phyloP scores from a whole-genome alignment of 2,113 vertebrate genomes.

The Sylvietta virens region DNA sequence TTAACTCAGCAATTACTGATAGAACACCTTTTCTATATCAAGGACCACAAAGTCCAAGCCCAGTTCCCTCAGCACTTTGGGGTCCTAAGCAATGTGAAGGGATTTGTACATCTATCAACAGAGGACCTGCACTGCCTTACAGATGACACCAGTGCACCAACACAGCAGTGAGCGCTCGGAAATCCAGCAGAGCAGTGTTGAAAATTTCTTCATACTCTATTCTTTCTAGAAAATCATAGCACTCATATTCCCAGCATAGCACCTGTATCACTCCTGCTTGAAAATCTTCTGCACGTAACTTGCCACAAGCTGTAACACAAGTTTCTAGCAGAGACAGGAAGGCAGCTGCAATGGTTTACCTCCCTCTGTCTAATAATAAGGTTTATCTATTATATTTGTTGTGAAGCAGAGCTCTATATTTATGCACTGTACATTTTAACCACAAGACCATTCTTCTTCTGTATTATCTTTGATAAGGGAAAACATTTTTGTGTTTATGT shows the following conservation, averaged over 20 bases:
- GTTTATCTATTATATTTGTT: background rate
- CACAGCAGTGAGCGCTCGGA: background rate
- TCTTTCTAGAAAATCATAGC: background rate
- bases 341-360: background rate
- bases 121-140: background rate
- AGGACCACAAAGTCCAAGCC: background rate
- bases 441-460: background rate
- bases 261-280: background rate
- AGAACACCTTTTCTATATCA: background rate
- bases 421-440: constrained; percentile 1
- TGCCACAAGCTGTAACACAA: background rate
- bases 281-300: background rate
- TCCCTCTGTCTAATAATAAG: background rate
- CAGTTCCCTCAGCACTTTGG: background rate
- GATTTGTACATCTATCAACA: background rate
- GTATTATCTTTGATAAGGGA: constrained; percentile 35
- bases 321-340: background rate
- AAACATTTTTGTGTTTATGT: constrained; percentile 25
- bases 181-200: background rate
- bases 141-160: background rate
- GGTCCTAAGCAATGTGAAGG: background rate
- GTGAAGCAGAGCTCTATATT: background rate
- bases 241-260: background rate
- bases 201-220: background rate
- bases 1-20: background rate